Base-by-base conservation (phyloP, 2,888 invertebrate genomes). In the Smittia aterrima region DNA sequence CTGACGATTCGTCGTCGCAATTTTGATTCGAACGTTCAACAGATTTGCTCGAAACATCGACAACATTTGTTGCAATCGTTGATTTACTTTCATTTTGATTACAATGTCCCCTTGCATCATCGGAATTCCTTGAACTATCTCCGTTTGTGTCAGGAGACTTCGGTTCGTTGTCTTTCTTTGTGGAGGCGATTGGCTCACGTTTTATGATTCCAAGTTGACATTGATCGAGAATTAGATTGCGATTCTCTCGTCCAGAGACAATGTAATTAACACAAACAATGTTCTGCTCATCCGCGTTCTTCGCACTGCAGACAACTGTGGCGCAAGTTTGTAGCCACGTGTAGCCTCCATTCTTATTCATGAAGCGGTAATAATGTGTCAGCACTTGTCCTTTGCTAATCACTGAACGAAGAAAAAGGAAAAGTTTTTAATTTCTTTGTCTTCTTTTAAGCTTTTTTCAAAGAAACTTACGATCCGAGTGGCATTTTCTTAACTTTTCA, bases 271-370 rank as follows among this genome's bases (percentile, higher is more conserved):
- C 96, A 81, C 96, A 96, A 77, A 98, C 96, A 79, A 98, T 95
- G 81, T 95, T 97, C 84, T 97, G 96, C 81, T 98, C 97, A 77
- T 98, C 97, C 4, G 94, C 93, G 80, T 96, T 96, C 84, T 97
- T 98, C 72, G 93, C 91, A 80, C 92, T 96, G 85, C 95, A 96
- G 75, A 98, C 93, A 58, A 97, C 95, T 0, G 97, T 98, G 75
- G 97, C 97, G 82, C 97, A 98, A 0, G 95, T 96, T 84, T 97
- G 97, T 79, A 98, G 85, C 97, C 97, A 98, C 73, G 96, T 95
- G 85, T 92, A 98, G 40, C 98, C 98, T 4, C 97, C 97, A 78
- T 89, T 91, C 82, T 96, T 96, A 85, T 96, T 97, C 92, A 98
- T 95, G 80, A 98, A 85, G 79, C 97, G 90, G 84, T 95, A 96